Conservation (phyloP, 2,888 invertebrate species). For the Cordilura impudica region DNA sequence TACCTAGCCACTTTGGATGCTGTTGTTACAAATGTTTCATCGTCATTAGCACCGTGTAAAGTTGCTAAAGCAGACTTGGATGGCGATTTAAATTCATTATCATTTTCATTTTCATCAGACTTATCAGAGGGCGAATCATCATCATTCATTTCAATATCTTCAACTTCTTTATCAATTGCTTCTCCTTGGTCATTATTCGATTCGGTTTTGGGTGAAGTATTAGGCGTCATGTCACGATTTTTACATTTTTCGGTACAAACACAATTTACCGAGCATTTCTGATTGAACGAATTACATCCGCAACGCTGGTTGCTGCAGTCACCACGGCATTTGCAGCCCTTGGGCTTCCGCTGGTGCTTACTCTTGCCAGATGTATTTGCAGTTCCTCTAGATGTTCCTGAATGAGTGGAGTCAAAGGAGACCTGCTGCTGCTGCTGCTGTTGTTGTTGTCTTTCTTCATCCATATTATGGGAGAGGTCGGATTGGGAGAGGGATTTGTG, state of each 20-base stretch:
- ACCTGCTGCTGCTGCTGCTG: conserved; percentile 40
- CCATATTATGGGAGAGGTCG: conserved; percentile 31
- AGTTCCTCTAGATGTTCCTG: conserved; percentile 51
- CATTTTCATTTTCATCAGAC: conserved; percentile 22
- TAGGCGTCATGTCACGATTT: conserved; percentile 25
- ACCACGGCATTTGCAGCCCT: conserved; percentile 67
- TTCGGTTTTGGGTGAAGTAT: conserved; percentile 21
- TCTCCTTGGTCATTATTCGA: conserved; percentile 28
- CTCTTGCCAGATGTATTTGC: conserved; percentile 54
- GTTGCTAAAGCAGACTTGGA: conserved; percentile 45
- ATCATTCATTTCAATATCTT: not conserved
- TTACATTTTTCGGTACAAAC: conserved; percentile 54
- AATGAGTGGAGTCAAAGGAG: conserved; percentile 49
- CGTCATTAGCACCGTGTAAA: conserved; percentile 7
- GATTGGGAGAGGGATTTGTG: conserved; percentile 34
- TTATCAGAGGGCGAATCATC: not conserved
- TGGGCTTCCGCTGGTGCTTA: conserved; percentile 52
- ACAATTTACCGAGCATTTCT: conserved; percentile 60
- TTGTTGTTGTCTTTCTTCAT: conserved; percentile 37
- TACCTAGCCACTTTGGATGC: conserved; percentile 67
- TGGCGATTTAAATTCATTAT: conserved; percentile 33
- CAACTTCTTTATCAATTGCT: conserved; percentile 17
- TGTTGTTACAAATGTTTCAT: conserved; percentile 50
- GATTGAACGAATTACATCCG: conserved; percentile 65
- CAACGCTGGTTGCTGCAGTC: conserved; percentile 69